phyloP scores from a whole-genome alignment of 2,888 invertebrate species.

The Oithona nana region DNA sequence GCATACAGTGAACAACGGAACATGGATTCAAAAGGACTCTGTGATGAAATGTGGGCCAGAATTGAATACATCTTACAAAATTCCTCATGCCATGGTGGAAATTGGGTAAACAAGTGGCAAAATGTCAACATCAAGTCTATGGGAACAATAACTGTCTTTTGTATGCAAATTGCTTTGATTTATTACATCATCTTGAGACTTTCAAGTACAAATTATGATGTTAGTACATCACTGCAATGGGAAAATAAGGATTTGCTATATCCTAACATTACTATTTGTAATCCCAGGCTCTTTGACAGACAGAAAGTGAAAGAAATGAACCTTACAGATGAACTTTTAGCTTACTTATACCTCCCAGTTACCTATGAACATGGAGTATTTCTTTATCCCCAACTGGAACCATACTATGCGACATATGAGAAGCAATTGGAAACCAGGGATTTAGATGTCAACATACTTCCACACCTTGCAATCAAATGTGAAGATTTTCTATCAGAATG shows the following conservation, averaged over 20 bases:
- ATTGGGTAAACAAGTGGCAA: not conserved
- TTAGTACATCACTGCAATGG: not conserved
- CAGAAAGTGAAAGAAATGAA: not conserved
- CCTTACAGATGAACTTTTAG: not conserved
- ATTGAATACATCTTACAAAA: not conserved
- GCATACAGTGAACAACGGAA: no score
- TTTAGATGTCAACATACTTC: no score
- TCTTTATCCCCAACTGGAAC: no score
- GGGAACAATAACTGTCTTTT: not conserved
- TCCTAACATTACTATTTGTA: not conserved
- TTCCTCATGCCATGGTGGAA: not conserved
- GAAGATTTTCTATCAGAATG: no score
- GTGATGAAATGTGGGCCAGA: no score
- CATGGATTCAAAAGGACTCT: no score
- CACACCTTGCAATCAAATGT: no score
- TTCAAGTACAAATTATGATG: not conserved
- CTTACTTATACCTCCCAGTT: not conserved
- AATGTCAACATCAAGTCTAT: not conserved
- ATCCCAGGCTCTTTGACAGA: not conserved
- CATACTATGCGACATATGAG: no score
- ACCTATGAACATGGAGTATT: no score
- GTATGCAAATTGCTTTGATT: not conserved
- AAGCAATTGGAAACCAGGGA: no score
- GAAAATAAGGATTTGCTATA: not conserved
- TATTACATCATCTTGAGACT: not conserved